Evolutionary conservation across 2,888 invertebrate genomes (phyloP).

Genomic region (Euplagia quadripunctaria): DNA sequence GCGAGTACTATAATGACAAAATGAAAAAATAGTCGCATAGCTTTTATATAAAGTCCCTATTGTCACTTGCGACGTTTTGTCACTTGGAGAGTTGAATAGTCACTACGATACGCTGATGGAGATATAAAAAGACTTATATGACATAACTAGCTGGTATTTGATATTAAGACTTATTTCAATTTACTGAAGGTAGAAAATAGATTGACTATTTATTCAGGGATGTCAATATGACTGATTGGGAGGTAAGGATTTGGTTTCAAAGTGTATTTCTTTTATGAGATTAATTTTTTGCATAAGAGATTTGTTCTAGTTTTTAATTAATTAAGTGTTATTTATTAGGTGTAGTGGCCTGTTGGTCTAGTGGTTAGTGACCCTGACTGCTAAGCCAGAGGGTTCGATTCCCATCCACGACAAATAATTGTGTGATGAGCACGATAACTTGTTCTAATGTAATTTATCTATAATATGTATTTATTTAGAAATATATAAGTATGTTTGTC

Average conservation of each 20-base stretch:
- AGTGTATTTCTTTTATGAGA: background rate
- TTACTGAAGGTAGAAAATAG: background rate
- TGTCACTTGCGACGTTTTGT: conserved; percentile 28
- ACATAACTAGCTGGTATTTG: background rate
- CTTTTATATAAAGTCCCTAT: conserved; percentile 32
- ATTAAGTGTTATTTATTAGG: too few relatives aligned
- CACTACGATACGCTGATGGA: background rate
- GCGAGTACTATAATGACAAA: conserved; percentile 38
- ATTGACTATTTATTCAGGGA: background rate
- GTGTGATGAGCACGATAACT: too few relatives aligned
- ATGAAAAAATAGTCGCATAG: conserved; percentile 37
- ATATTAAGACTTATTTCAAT: background rate
- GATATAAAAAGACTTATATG: background rate
- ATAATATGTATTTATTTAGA: too few relatives aligned
- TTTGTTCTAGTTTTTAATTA: too few relatives aligned
- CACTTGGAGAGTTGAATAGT: conserved; percentile 33
- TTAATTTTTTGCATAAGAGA: too few relatives aligned
- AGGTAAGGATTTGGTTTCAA: background rate
- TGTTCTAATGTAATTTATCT: too few relatives aligned
- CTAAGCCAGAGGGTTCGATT: too few relatives aligned
- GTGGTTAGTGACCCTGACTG: too few relatives aligned
- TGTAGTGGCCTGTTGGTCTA: too few relatives aligned
- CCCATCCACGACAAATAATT: too few relatives aligned
- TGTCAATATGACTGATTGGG: background rate
- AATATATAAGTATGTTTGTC: too few relatives aligned